These are phyloP conservation scores for pig (Sus scrofa) DNA, from an alignment of 2,113 vertebrate species.

Conservation along the genomic window T2T-Sscrofa CM000818.6:104967501-104968000, in stretches of 20 bases:
- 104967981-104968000: constrained; percentile 59
- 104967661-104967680: constrained; percentile 25
- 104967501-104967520: constrained; percentile 1
- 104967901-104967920: constrained; percentile 53
- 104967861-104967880: constrained; percentile 24
- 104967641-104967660: background rate
- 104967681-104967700: constrained; percentile 17
- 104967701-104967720: background rate
- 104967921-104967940: constrained; percentile 51
- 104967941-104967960: constrained; percentile 57
- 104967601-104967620: background rate
- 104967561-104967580: background rate
- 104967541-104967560: background rate
- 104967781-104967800: background rate
- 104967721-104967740: background rate
- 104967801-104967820: background rate
- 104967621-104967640: background rate
- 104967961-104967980: constrained; percentile 52
- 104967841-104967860: background rate
- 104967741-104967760: background rate
- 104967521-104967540: constrained; percentile 14
- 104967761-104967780: background rate
- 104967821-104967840: constrained; percentile 28
- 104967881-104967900: constrained; percentile 24
- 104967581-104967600: background rate